Percentiles rank a stretch among this genome's conserved stretches.
Conservation (phyloP, 2,888 invertebrate species). For the Xestia xanthographa region DNA sequence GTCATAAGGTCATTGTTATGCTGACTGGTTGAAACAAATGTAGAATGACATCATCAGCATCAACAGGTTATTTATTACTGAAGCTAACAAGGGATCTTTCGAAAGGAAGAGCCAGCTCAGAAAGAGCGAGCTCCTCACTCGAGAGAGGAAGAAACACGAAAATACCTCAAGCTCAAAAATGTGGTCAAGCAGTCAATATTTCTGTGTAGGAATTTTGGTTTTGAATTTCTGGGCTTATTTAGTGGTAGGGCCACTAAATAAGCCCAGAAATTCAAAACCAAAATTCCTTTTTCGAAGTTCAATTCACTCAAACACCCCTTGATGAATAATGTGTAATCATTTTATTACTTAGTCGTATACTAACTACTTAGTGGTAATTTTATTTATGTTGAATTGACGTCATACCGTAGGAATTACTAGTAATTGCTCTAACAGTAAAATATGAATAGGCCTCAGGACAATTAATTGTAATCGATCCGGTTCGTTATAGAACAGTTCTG, state of each 20-base stretch:
- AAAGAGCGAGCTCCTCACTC: neutral
- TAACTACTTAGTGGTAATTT: neutral
- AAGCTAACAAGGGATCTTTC: neutral
- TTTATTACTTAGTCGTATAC: neutral
- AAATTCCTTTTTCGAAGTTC: neutral
- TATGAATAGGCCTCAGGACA: neutral
- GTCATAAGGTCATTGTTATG: constrained; percentile 65
- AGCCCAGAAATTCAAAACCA: neutral
- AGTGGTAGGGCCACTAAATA: neutral
- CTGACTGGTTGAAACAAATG: constrained; percentile 37
- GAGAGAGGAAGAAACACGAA: neutral
- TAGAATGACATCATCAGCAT: constrained; percentile 43
- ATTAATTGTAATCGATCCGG: constrained; percentile 17
- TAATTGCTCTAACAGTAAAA: constrained; percentile 6
- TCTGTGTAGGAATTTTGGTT: too few relatives aligned
- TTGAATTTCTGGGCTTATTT: too few relatives aligned
- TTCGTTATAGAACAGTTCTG: neutral
- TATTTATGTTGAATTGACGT: constrained; percentile 16
- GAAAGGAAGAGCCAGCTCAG: neutral
- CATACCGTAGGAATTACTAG: constrained; percentile 13
- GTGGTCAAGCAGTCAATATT: neutral
- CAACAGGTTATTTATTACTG: neutral
- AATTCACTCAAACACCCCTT: neutral
- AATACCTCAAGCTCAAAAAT: neutral
- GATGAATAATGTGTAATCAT: too few relatives aligned